Conservation (phyloP, 2,888 invertebrate species). For the Agrilus mali region DNA sequence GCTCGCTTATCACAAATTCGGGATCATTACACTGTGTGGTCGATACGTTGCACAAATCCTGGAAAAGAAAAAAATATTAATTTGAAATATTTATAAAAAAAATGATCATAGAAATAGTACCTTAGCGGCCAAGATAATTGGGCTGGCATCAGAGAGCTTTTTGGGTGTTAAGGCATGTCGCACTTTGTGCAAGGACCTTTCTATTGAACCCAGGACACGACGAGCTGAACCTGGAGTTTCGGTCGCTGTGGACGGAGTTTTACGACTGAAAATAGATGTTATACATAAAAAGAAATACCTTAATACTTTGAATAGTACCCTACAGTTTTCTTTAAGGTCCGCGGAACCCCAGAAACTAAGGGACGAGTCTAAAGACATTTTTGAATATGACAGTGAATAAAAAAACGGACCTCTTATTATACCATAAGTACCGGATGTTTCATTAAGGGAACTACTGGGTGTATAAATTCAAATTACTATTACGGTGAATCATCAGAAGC, state of each 20-base stretch:
- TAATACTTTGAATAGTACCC: not conserved
- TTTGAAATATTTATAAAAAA: no score
- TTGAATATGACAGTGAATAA: no score
- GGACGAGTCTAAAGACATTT: no score
- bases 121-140: slow-evolving; percentile 37
- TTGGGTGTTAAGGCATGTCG: slow-evolving; percentile 56
- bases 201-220: slow-evolving; percentile 53
- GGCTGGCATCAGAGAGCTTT: slow-evolving; percentile 23
- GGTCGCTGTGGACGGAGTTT: slow-evolving; percentile 17
- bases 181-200: slow-evolving; percentile 53
- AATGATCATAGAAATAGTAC: slow-evolving; percentile 22
- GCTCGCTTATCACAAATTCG: slow-evolving; percentile 46
- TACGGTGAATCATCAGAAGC: no score
- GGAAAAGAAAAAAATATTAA: slow-evolving; percentile 15
- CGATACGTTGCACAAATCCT: slow-evolving; percentile 60
- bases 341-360: no score
- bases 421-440: no score
- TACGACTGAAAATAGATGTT: slow-evolving; percentile 10
- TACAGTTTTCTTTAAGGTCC: no score
- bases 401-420: no score
- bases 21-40: slow-evolving; percentile 53
- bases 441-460: no score
- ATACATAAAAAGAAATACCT: slow-evolving; percentile 1
- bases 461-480: no score
- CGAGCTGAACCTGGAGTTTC: slow-evolving; percentile 41